Percentiles rank a stretch among this genome's conserved stretches.
Evolutionary conservation across 64 coral and sea anemone genomes (phyloP).

Genomic region (Orbicella faveolata): DNA sequence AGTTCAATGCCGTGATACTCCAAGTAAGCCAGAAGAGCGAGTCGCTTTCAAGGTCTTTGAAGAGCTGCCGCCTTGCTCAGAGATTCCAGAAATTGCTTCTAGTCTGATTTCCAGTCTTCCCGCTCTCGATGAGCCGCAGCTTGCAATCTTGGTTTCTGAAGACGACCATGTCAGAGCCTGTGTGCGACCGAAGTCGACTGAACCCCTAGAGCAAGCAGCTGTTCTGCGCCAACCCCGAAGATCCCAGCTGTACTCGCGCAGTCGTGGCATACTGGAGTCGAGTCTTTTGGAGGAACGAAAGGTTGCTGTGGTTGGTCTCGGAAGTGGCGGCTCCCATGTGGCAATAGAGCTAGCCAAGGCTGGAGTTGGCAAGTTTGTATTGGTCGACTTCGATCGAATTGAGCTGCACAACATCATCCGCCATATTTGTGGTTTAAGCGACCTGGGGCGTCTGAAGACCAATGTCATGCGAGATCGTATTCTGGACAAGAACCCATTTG

Average conservation of each 20-base stretch:
- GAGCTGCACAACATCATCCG: constrained; percentile 93
- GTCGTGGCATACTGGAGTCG: constrained; percentile 91
- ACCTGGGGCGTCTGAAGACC: constrained; percentile 89
- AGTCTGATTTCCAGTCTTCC: constrained; percentile 16
- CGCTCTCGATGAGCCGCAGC: constrained; percentile 37
- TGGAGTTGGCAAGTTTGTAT: constrained; percentile 89
- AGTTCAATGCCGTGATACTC: constrained; percentile 9
- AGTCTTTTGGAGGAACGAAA: constrained; percentile 77
- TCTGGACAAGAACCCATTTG: constrained; percentile 94
- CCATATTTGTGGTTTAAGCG: constrained; percentile 84
- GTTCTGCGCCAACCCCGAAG: constrained; percentile 82
- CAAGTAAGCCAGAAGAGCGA: constrained; percentile 3
- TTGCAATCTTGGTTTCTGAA: constrained; percentile 62
- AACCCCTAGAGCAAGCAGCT: constrained; percentile 40
- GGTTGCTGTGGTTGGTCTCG: constrained; percentile 85
- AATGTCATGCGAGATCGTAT: constrained; percentile 86
- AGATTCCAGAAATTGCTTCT: background rate
- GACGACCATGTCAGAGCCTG: constrained; percentile 70
- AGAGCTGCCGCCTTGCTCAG: constrained; percentile 34
- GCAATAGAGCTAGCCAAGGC: constrained; percentile 93
- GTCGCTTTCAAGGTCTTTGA: constrained; percentile 60
- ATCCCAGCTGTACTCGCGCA: constrained; percentile 87
- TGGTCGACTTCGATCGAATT: constrained; percentile 93
- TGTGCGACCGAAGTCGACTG: constrained; percentile 36
- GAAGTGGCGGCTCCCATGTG: constrained; percentile 87